Conservation (phyloP, 2,888 invertebrate genomes). For the Phyllotreta striolata region DNA sequence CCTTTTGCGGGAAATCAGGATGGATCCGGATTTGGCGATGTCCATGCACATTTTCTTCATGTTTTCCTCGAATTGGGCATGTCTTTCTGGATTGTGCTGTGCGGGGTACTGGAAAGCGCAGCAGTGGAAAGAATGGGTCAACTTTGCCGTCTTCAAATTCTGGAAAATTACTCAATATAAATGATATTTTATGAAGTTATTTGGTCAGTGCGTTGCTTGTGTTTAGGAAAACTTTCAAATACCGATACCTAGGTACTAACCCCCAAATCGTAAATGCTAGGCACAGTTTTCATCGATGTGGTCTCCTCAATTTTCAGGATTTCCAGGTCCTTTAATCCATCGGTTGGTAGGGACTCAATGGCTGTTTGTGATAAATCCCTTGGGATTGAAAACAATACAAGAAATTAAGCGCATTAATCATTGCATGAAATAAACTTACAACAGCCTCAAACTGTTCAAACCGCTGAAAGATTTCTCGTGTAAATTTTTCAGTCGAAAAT, state of each 20-base stretch:
- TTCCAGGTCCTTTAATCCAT: constrained; percentile 76
- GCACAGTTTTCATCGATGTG: constrained; percentile 79
- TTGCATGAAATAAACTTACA: constrained; percentile 67
- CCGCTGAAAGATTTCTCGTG: constrained; percentile 75
- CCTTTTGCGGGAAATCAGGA: constrained; percentile 37
- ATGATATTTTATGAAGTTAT: background rate
- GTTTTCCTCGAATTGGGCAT: constrained; percentile 69
- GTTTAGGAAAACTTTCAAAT: constrained; percentile 6
- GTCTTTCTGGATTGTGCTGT: constrained; percentile 76
- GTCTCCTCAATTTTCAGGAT: constrained; percentile 76
- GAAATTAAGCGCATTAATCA: background rate
- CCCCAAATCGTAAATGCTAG: constrained; percentile 82
- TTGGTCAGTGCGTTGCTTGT: background rate
- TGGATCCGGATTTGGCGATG: constrained; percentile 32
- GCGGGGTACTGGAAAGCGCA: constrained; percentile 88
- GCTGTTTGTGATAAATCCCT: constrained; percentile 87
- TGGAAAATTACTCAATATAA: constrained; percentile 52
- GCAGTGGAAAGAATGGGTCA: constrained; percentile 90
- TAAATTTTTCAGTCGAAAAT: constrained; percentile 68
- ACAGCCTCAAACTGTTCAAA: constrained; percentile 70
- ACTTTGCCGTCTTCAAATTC: constrained; percentile 73
- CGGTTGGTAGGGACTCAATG: constrained; percentile 75
- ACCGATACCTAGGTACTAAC: constrained; percentile 59
- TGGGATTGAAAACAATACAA: constrained; percentile 9
- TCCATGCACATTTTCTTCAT: constrained; percentile 55